Evolutionary conservation across 2,888 invertebrate species (phyloP).

Genomic region (Dione juno): DNA sequence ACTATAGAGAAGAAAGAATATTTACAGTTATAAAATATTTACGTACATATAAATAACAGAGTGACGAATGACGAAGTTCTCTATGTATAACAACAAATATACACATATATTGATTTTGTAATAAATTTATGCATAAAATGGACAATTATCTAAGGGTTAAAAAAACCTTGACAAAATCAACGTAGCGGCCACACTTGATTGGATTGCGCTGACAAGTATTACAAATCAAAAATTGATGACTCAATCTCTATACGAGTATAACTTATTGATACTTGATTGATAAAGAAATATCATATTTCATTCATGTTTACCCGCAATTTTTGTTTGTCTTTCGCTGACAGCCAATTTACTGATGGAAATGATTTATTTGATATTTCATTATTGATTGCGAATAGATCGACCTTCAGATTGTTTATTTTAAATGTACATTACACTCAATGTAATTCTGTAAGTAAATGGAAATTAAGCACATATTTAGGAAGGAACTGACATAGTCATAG

Average conservation of each 20-base stretch:
- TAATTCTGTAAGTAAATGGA: neutral
- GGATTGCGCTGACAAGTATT: constrained; percentile 48
- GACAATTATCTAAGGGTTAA: constrained; percentile 1
- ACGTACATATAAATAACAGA: too few species aligned
- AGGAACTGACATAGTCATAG: neutral
- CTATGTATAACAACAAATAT: too few species aligned
- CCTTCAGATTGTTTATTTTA: constrained; percentile 36
- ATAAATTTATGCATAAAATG: neutral
- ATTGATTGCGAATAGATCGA: constrained; percentile 44
- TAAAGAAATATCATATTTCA: constrained; percentile 63
- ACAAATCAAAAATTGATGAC: constrained; percentile 72
- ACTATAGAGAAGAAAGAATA: too few species aligned
- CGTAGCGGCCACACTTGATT: constrained; percentile 26
- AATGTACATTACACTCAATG: neutral
- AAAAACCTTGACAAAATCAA: constrained; percentile 32
- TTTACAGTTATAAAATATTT: too few species aligned
- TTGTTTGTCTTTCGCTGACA: constrained; percentile 70
- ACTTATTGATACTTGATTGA: constrained; percentile 57
- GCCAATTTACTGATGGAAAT: constrained; percentile 61
- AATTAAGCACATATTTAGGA: neutral
- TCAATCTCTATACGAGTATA: constrained; percentile 64
- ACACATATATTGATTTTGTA: too few species aligned
- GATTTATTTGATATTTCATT: constrained; percentile 61
- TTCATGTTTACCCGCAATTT: constrained; percentile 61
- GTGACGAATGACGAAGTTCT: too few species aligned